Percentiles rank a stretch among this genome's conserved stretches.
phyloP scores from a whole-genome alignment of 2,113 vertebrate genomes.

The Nicator chloris region DNA sequence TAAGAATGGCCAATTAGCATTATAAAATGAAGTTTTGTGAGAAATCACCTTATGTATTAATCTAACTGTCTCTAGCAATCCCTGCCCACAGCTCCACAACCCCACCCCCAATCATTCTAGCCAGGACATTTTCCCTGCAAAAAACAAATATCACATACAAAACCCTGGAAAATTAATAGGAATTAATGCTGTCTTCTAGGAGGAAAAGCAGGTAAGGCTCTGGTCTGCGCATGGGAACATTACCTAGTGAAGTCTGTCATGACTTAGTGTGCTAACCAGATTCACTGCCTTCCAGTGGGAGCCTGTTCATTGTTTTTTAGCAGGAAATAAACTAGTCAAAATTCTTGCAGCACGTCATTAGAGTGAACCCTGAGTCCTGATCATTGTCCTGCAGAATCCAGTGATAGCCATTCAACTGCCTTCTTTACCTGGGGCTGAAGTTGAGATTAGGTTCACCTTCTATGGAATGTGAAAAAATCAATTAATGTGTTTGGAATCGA shows the following conservation, averaged over 20 bases:
- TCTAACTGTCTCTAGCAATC: background rate
- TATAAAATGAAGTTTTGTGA: background rate
- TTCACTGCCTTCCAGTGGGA: background rate
- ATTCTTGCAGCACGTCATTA: background rate
- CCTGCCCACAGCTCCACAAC: accelerated
- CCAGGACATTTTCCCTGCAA: background rate
- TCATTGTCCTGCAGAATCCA: background rate
- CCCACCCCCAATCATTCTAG: background rate
- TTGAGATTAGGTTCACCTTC: background rate
- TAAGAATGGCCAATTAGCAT: background rate
- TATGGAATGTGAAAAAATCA: background rate
- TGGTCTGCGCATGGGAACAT: background rate
- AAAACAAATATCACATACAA: background rate
- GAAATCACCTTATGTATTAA: background rate
- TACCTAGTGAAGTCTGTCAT: background rate
- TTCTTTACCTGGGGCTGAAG: background rate
- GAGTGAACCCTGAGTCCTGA: background rate
- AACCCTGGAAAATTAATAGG: background rate
- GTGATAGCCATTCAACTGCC: background rate
- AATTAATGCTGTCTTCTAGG: background rate
- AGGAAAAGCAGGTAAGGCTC: background rate
- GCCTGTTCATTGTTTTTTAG: background rate
- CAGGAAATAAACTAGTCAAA: background rate
- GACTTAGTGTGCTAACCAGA: background rate
- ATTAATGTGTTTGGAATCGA: background rate